Base-by-base conservation (phyloP, 2,113 vertebrate genomes). In the Pelvicachromis taeniatus region DNA sequence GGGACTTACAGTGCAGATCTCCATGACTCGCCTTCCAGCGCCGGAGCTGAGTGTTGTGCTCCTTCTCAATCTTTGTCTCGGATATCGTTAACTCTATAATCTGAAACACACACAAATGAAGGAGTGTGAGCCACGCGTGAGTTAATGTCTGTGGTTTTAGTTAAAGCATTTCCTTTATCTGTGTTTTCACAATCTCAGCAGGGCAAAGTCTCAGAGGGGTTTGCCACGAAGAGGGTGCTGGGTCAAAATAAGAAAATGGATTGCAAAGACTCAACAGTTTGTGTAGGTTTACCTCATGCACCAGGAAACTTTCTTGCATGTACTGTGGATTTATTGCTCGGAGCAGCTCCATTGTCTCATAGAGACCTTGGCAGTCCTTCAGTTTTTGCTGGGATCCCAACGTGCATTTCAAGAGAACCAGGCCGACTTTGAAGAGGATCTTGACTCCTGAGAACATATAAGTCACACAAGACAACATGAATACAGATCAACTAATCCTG, bases 361-460 rank as follows among this genome's bases (percentile, higher is more conserved):
- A 99, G 83, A 98, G 97, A 89, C 99, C 98, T 89, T 97, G 98
- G 93, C 96, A 98, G 21, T 95, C 82, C 92, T 97, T 98, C 58
- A 99, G 96, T 88, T 99, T 99, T 90, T 99, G 98, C 0, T 97
- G 97, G 54, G 98, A 97, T 82, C 98, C 98, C 93, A 99, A 94
- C 1, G 96, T 97, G 70, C 96, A 96, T 85, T 97, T 98, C 83
- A 99, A 95, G 61, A 99, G 97, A 80, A 99, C 97, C 53, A 99
- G 94, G 14, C 97, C 99, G 82, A 99, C 99, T 0, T 97, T 97
- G 94, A 99, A 99, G 84, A 99, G 94, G 89, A 99, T 97, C 94
- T 99, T 99, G 81, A 99, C 98, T 19, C 99, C 98, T 99, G 94
- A 75, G 65, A 78, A 77, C 9, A 79, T 13, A 38, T 6, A 65